Conservation (phyloP, 2,113 vertebrate genomes). For the Cyanistes caeruleus region DNA sequence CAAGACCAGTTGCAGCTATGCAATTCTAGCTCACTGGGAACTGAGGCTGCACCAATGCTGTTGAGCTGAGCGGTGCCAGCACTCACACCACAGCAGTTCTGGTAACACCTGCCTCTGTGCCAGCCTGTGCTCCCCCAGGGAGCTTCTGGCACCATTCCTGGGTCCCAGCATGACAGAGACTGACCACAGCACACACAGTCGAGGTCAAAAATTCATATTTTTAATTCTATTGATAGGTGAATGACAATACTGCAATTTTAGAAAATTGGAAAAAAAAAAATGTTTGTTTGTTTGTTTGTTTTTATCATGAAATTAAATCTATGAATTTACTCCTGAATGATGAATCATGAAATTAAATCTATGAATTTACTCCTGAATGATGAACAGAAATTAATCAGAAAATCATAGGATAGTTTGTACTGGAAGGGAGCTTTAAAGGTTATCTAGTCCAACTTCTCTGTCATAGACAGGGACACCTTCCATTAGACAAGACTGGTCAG, state of each 20-base stretch:
- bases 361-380: background rate
- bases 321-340: background rate
- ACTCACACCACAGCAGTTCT: background rate
- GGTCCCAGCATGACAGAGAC: background rate
- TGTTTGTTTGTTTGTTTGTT: too few species aligned
- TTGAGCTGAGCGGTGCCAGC: background rate
- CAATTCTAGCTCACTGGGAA: background rate
- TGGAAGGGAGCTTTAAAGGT: background rate
- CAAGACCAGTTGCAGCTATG: background rate
- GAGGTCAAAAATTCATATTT: background rate
- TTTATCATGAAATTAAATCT: background rate
- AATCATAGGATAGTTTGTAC: background rate
- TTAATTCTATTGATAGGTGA: background rate
- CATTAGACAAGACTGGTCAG: background rate
- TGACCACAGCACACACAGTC: background rate
- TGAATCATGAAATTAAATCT: background rate
- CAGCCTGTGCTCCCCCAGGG: background rate
- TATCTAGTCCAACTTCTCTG: background rate
- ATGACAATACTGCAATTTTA: background rate
- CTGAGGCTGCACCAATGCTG: background rate
- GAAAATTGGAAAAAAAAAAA: background rate
- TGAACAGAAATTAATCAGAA: background rate
- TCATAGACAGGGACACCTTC: background rate
- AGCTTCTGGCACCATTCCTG: background rate
- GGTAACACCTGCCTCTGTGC: accelerated